Evolutionary conservation across 2,888 invertebrate species (phyloP), one percentile per base, ranked within the genome.

Genomic region (Holacanthella duospinosa): DNA sequence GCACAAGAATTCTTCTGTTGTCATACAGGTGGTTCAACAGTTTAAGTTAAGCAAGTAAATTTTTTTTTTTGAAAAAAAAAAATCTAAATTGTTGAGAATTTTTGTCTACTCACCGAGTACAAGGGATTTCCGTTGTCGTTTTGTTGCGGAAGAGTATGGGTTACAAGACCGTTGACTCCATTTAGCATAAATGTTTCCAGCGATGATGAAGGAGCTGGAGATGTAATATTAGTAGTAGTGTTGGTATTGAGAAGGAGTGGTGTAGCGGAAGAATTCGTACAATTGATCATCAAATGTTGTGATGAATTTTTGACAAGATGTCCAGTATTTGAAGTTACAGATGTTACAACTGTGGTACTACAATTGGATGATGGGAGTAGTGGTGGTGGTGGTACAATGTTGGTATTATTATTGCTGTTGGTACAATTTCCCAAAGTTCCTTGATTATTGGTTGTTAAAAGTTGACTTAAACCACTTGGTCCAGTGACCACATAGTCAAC

Each of bases 61-160:
- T n/a, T n/a, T n/a, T n/a, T n/a, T n/a, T n/a, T n/a, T n/a, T n/a
- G n/a, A n/a, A n/a, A n/a, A n/a, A n/a, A n/a, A n/a, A n/a, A n/a
- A n/a, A n/a, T n/a, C n/a, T n/a, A n/a, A n/a, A n/a, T n/a, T n/a
- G n/a, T n/a, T n/a, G n/a, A n/a, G n/a, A n/a, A n/a, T n/a, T n/a
- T n/a, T n/a, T n/a, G n/a, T n/a, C n/a, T 48, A 48, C 48, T 48
- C 12, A 48, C 48, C 48, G 48, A 21, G 21, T 48, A 48, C 48
- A 48, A 48, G 21, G 48, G n/a, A 48, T 4, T 21, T 16, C 48
- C 21, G 48, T 48, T 21, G 21, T n/a, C 48, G n/a, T n/a, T n/a
- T n/a, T n/a, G n/a, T n/a, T n/a, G n/a, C n/a, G n/a, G n/a, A n/a
- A n/a, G n/a, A 48, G 48, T n/a, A 21, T 9, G 4, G 21, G 12